Percentiles rank a stretch among this genome's conserved stretches.
Evolutionary conservation across 2,113 vertebrate genomes (phyloP).

Genomic region (Steatornis caripensis): DNA sequence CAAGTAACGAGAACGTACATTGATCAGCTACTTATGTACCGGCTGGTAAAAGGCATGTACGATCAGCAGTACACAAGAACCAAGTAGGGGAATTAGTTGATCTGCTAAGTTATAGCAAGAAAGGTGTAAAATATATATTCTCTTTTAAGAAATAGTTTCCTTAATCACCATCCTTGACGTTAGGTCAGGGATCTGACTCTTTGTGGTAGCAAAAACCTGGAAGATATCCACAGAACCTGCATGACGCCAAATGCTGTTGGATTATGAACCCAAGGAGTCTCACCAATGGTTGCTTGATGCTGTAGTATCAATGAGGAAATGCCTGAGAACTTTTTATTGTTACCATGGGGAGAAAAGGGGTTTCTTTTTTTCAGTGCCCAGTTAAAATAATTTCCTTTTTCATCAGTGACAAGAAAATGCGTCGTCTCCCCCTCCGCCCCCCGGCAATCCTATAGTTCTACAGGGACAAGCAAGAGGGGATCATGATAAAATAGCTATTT

Average conservation of each 20-base stretch:
- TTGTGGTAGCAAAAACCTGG: background rate
- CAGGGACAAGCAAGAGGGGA: background rate
- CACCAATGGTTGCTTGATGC: background rate
- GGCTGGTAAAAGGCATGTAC: background rate
- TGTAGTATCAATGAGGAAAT: constrained; percentile 3
- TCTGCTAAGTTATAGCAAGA: background rate
- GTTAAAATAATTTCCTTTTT: constrained; percentile 16
- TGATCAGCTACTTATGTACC: background rate
- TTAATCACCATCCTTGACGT: background rate
- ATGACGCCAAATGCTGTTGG: background rate
- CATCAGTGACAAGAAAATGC: background rate
- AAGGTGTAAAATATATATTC: background rate
- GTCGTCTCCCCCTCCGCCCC: background rate
- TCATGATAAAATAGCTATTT: background rate
- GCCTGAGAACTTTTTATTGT: constrained; percentile 30
- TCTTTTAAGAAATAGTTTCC: background rate
- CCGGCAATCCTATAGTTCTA: background rate
- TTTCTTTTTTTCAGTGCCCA: background rate
- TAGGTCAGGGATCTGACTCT: background rate
- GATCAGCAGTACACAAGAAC: background rate
- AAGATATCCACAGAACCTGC: background rate
- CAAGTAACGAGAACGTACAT: background rate
- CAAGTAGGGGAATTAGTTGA: background rate
- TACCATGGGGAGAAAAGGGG: background rate
- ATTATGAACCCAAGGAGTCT: background rate